Percentiles rank a stretch among this genome's conserved stretches.
These are phyloP conservation scores for Peromyscus leucopus DNA, from an alignment of 2,113 vertebrate genomes.

Conservation along the genomic window DNA sequence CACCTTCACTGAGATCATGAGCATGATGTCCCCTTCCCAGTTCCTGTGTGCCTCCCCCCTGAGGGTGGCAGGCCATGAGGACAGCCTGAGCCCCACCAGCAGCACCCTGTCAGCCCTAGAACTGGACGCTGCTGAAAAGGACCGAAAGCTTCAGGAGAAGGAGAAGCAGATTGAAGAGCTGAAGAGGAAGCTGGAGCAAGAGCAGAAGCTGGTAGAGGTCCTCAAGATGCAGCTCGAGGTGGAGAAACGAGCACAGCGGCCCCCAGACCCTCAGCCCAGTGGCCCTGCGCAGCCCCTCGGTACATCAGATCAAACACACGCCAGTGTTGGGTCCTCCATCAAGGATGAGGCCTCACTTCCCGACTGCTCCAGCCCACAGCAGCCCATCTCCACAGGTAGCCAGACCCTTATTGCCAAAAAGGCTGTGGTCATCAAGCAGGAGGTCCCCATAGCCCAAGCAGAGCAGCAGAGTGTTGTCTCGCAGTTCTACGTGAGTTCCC, in stretches of 20 bases:
- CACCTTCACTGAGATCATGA: conserved; percentile 87
- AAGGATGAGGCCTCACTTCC: conserved; percentile 85
- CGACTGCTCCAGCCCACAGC: conserved; percentile 87
- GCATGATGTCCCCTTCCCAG: conserved; percentile 86
- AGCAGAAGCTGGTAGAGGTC: conserved; percentile 96
- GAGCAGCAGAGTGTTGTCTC: conserved; percentile 86
- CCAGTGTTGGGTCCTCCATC: conserved; percentile 47
- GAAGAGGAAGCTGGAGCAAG: conserved; percentile 96
- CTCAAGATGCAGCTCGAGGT: conserved; percentile 98
- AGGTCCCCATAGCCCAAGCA: conserved; percentile 86
- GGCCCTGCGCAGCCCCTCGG: background rate
- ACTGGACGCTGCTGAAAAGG: conserved; percentile 90
- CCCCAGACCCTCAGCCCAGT: conserved; percentile 11
- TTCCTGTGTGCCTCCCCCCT: conserved; percentile 85
- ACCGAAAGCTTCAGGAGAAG: conserved; percentile 96
- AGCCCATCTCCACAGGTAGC: conserved; percentile 54
- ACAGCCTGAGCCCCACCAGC: conserved; percentile 80
- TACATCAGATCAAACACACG: conserved; percentile 79
- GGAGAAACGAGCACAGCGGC: conserved; percentile 91
- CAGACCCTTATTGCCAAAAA: conserved; percentile 89
- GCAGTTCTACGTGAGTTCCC: conserved; percentile 92
- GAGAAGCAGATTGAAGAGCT: conserved; percentile 97
- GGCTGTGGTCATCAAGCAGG: conserved; percentile 89
- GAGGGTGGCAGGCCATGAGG: conserved; percentile 83
- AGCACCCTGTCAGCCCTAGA: conserved; percentile 85